Evolutionary conservation across 2,113 vertebrate species (phyloP).

Genomic region (Pseudolaguvia tuberculata): DNA sequence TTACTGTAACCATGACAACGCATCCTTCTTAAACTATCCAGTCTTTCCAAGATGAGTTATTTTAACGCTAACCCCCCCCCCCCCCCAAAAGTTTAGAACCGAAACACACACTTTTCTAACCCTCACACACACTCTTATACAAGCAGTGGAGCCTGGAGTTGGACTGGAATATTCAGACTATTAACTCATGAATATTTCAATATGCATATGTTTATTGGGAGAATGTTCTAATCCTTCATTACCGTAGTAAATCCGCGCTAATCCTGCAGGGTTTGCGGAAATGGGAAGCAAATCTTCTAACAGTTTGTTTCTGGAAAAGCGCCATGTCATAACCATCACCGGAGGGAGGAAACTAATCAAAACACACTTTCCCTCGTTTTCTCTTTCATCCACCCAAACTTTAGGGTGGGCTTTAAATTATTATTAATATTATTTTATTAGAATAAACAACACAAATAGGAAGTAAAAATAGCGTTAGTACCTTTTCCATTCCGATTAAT

Average conservation of each 20-base stretch:
- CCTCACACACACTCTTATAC: neutral
- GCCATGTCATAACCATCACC: conserved; percentile 1
- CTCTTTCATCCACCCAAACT: neutral
- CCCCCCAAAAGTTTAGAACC: no score
- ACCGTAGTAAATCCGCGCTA: conserved; percentile 58
- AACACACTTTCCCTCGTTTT: conserved; percentile 2
- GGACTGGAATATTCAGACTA: conserved; percentile 37
- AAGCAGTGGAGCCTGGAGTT: neutral
- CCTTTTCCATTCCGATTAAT: neutral
- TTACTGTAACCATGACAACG: conserved; percentile 5
- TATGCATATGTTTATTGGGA: conserved; percentile 62
- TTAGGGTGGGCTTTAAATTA: neutral
- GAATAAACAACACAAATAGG: neutral
- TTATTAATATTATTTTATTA: no score
- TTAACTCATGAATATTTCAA: conserved; percentile 58
- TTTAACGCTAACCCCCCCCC: no score
- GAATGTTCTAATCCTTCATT: conserved; percentile 59
- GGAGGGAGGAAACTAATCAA: neutral
- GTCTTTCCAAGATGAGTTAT: neutral
- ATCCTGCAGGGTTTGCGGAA: conserved; percentile 58
- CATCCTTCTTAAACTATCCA: neutral
- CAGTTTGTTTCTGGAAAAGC: conserved; percentile 1
- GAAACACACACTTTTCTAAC: no score
- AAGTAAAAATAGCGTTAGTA: neutral
- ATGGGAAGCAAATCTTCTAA: conserved; percentile 48